Percentiles rank a stretch among this genome's conserved stretches.
Conservation (phyloP, 2,888 invertebrate genomes). For the Lomographa bimaculata region DNA sequence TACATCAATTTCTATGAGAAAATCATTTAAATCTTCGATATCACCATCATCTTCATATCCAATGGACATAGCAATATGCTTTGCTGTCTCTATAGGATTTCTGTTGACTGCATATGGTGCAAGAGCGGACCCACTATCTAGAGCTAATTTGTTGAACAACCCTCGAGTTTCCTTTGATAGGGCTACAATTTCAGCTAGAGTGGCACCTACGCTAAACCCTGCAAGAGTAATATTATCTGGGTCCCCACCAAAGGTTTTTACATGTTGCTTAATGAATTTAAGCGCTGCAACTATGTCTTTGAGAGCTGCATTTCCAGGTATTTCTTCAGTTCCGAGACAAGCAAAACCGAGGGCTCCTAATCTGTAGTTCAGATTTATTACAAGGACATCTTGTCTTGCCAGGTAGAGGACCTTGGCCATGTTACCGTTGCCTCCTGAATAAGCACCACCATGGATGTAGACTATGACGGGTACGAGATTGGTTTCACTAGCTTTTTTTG, state of each 20-base stretch:
- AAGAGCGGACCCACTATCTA: conserved; percentile 72
- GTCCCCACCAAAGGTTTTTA: conserved; percentile 91
- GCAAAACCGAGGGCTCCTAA: conserved; percentile 89
- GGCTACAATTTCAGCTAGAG: conserved; percentile 69
- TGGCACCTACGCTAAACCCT: conserved; percentile 92
- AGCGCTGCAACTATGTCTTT: conserved; percentile 93
- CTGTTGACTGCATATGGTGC: conserved; percentile 66
- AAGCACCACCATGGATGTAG: conserved; percentile 73
- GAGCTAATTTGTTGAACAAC: conserved; percentile 62
- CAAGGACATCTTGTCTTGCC: conserved; percentile 86
- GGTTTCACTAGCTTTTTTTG: conserved; percentile 52
- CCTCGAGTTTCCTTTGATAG: conserved; percentile 60
- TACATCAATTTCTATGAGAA: conserved; percentile 56
- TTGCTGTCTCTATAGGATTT: conserved; percentile 66
- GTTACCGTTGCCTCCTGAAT: conserved; percentile 62
- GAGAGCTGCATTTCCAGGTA: conserved; percentile 93
- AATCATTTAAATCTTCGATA: conserved; percentile 65
- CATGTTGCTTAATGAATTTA: conserved; percentile 89
- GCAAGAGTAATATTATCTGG: conserved; percentile 89
- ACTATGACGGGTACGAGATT: conserved; percentile 67
- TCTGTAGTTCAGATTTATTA: conserved; percentile 87
- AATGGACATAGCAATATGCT: conserved; percentile 61
- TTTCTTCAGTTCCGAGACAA: conserved; percentile 82
- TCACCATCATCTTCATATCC: conserved; percentile 63
- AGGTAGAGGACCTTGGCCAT: conserved; percentile 83